These are phyloP conservation scores for Elaeidobius kamerunicus DNA, from an alignment of 2,888 invertebrate genomes.

Conservation along the genomic window DNA sequence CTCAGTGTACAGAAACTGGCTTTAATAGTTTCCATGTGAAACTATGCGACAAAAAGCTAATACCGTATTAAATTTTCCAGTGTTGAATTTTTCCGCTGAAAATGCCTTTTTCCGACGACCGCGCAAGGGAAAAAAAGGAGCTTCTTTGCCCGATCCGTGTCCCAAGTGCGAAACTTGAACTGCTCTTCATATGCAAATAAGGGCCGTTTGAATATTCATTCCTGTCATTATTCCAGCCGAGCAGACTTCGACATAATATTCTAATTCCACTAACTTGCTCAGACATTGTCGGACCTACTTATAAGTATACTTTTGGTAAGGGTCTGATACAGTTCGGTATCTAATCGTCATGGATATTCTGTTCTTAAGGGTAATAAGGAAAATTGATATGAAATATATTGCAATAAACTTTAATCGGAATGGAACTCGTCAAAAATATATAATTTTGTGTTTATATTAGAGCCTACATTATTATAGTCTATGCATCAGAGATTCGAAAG, in stretches of 20 bases:
- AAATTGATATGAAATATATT: no score
- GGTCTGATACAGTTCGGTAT: no score
- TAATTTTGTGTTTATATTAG: no score
- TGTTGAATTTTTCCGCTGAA: slow-evolving; percentile 19
- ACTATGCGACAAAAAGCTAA: background rate
- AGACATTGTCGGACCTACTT: slow-evolving; percentile 22
- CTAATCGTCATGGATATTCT: no score
- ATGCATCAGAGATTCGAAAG: no score
- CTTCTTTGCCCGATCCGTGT: slow-evolving; percentile 35
- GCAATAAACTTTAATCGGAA: no score
- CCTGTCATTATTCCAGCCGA: slow-evolving; percentile 38
- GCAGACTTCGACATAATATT: slow-evolving; percentile 36
- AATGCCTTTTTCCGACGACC: slow-evolving; percentile 11
- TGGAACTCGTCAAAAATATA: no score
- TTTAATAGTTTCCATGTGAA: background rate
- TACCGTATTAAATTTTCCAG: background rate
- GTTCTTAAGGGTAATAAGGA: no score
- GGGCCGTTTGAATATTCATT: slow-evolving; percentile 47
- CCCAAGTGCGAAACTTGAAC: slow-evolving; percentile 34
- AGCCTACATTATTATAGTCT: no score
- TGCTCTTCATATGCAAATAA: slow-evolving; percentile 47
- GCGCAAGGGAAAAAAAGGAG: slow-evolving; percentile 14
- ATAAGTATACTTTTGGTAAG: slow-evolving; percentile 12
- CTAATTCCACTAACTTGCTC: slow-evolving; percentile 39
- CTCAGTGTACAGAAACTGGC: no score